Evolutionary conservation across 2,113 vertebrate genomes (phyloP), one percentile per base, ranked within the genome.

Genomic region (Pomatostomus ruficeps): DNA sequence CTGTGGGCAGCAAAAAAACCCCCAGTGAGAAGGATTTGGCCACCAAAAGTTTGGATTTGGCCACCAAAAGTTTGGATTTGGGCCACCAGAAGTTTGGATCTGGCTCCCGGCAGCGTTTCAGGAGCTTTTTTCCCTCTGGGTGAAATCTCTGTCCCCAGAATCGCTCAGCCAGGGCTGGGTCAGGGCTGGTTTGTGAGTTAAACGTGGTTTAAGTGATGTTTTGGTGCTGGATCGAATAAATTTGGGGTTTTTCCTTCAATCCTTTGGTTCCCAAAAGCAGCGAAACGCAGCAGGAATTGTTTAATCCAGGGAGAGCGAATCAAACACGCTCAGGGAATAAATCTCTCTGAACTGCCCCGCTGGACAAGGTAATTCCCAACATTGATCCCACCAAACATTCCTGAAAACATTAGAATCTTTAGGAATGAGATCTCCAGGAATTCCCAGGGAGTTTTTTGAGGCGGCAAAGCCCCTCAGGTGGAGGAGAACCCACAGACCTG

Each of bases 1-100:
- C 99, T 99, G 97, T 2, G 74, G 55, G 14, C 68, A 93, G 96
- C 38, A 88, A 66, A 54, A 68, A 12, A 85, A 86, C 5, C 29
- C 45, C 4, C 51, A 52, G 54, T 29, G 33, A 94, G 65, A 35
- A 84, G 29, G 14, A 19, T 4, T 9, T 23, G 8, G 36, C 7
- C 5, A n/a, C n/a, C 28, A 6, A 2, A 70, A 54, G 20, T 12
- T 7, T 10, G 33, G 5, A 7, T n/a, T n/a, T n/a, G n/a, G n/a
- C n/a, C n/a, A n/a, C n/a, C n/a, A n/a, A n/a, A n/a, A n/a, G n/a
- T n/a, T n/a, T n/a, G n/a, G n/a, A n/a, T n/a, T n/a, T n/a, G n/a
- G n/a, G n/a, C n/a, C n/a, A n/a, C n/a, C n/a, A n/a, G n/a, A n/a
- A n/a, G n/a, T n/a, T n/a, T n/a, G n/a, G n/a, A n/a, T n/a, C n/a